Evolutionary conservation across 2,888 invertebrate species (phyloP).

Genomic region (Ichneumoninae sp.): DNA sequence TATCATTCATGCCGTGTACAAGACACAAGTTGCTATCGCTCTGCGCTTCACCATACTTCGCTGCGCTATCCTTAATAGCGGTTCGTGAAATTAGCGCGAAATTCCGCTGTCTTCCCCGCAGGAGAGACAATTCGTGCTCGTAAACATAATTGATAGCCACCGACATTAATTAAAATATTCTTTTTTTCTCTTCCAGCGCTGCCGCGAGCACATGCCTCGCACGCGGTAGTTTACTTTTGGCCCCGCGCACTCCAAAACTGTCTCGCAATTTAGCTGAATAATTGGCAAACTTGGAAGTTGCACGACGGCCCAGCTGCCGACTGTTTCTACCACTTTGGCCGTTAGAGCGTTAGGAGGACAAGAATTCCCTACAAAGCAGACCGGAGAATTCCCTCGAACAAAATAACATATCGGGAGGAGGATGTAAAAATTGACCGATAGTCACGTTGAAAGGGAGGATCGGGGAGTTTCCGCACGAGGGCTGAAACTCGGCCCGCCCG

Average conservation of each 20-base stretch:
- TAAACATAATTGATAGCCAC: slow-evolving; percentile 83
- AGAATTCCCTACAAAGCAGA: background rate
- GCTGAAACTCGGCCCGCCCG: slow-evolving; percentile 20
- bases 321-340: slow-evolving; percentile 30
- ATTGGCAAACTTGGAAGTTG: slow-evolving; percentile 81
- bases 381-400: slow-evolving; percentile 41
- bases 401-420: slow-evolving; percentile 38
- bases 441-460: slow-evolving; percentile 35
- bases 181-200: slow-evolving; percentile 80
- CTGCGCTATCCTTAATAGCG: slow-evolving; percentile 4
- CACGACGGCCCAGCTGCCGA: background rate
- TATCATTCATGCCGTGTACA: background rate
- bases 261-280: slow-evolving; percentile 83
- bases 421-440: slow-evolving; percentile 34
- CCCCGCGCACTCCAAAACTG: slow-evolving; percentile 76
- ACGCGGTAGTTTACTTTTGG: slow-evolving; percentile 3
- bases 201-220: slow-evolving; percentile 67
- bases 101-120: slow-evolving; percentile 2
- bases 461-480: slow-evolving; percentile 9
- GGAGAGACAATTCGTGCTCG: slow-evolving; percentile 69
- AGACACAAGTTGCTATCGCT: background rate
- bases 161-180: slow-evolving; percentile 81
- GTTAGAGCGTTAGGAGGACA: slow-evolving; percentile 6
- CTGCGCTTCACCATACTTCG: background rate
- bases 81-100: slow-evolving; percentile 29